These are phyloP conservation scores for Siderastrea siderea DNA, from an alignment of 92 coral and sea anemone genomes.

Conservation along the genomic window DNA sequence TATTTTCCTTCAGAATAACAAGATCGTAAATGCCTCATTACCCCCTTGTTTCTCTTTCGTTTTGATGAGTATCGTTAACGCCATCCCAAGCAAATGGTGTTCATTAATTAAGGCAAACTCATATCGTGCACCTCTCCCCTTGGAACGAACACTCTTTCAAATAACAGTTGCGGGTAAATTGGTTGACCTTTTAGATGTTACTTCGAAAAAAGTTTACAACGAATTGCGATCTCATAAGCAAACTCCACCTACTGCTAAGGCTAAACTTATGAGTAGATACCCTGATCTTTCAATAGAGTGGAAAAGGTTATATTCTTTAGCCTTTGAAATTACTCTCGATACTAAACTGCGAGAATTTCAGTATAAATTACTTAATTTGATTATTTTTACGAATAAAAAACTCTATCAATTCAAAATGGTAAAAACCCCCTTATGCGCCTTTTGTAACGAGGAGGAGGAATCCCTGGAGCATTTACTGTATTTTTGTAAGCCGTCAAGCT, in stretches of 20 bases:
- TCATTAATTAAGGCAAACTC: not conserved
- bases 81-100: conserved; percentile 13
- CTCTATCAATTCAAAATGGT: not conserved
- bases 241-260: conserved; percentile 7
- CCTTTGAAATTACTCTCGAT: conserved; percentile 9
- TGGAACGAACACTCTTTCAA: not conserved
- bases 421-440: not conserved
- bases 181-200: not conserved
- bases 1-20: too few species aligned
- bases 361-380: not conserved
- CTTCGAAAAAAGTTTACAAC: not conserved
- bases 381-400: conserved; percentile 8
- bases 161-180: not conserved
- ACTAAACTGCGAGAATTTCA: conserved; percentile 2
- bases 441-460: not conserved
- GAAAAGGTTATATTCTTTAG: conserved; percentile 11
- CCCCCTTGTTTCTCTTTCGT: conserved; percentile 10
- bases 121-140: not conserved
- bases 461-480: conserved; percentile 12
- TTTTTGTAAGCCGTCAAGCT: not conserved
- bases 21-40: not conserved
- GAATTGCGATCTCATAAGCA: not conserved
- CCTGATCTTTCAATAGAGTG: not conserved
- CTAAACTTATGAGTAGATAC: not conserved
- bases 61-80: not conserved